Evolutionary conservation across 2,888 invertebrate species (phyloP).

Genomic region (Harpalus rubripes): DNA sequence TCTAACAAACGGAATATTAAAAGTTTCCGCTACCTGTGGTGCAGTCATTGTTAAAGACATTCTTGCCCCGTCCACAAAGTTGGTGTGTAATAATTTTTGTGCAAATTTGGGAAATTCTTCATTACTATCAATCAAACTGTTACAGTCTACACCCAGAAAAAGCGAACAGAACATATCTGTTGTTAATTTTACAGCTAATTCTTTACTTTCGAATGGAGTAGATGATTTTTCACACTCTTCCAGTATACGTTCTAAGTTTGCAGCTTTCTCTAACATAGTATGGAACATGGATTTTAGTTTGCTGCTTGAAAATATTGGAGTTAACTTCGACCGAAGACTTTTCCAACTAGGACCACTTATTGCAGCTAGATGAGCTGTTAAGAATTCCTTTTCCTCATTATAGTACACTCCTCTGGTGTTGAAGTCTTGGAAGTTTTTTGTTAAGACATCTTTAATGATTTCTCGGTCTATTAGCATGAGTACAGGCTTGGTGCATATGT

Average conservation of each 20-base stretch:
- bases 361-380: conserved; percentile 71
- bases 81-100: conserved; percentile 38
- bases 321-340: conserved; percentile 72
- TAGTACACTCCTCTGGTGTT: conserved; percentile 71
- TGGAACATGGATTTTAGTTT: conserved; percentile 73
- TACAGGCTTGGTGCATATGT: conserved; percentile 69
- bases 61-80: conserved; percentile 5
- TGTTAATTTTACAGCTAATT: conserved; percentile 75
- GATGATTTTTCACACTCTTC: conserved; percentile 66
- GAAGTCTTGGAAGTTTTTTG: conserved; percentile 72
- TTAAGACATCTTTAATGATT: conserved; percentile 71
- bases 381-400: conserved; percentile 70
- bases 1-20: neutral
- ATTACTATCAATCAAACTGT: conserved; percentile 72
- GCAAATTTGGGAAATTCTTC: conserved; percentile 58
- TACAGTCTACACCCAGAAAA: conserved; percentile 77
- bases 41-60: too few species aligned
- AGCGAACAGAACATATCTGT: conserved; percentile 78
- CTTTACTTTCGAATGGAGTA: conserved; percentile 70
- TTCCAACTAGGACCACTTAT: conserved; percentile 74
- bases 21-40: too few species aligned
- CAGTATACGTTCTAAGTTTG: conserved; percentile 67
- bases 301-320: conserved; percentile 74
- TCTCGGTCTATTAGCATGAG: conserved; percentile 72
- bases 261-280: conserved; percentile 48